These are phyloP conservation scores for Balearica regulorum DNA, from an alignment of 2,797 vertebrate species.

Conservation along the genomic window DNA sequence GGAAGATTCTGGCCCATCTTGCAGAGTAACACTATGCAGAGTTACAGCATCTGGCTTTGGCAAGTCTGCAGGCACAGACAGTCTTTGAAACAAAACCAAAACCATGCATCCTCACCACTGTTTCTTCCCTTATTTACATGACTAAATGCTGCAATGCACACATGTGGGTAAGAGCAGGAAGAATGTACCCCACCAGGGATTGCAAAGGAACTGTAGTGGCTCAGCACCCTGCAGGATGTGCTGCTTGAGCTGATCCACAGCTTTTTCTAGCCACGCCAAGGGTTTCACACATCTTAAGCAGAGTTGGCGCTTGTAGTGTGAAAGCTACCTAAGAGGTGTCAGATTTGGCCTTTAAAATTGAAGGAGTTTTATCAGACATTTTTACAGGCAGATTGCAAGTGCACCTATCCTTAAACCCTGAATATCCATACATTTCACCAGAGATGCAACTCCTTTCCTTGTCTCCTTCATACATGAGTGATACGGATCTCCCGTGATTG, in stretches of 20 bases:
- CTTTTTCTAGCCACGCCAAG: constrained; percentile 1
- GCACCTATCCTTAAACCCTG: background rate
- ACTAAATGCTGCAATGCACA: background rate
- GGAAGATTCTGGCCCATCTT: constrained; percentile 60
- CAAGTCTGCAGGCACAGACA: constrained; percentile 39
- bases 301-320: background rate
- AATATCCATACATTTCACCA: background rate
- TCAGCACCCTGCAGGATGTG: background rate
- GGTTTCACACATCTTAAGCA: constrained; percentile 21
- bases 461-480: background rate
- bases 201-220: background rate
- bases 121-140: constrained; percentile 40
- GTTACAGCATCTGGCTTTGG: constrained; percentile 57
- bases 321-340: constrained; percentile 34
- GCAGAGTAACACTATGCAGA: constrained; percentile 14
- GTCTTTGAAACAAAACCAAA: constrained; percentile 61
- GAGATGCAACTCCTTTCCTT: background rate
- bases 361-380: background rate
- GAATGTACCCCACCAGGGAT: background rate
- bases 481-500: background rate
- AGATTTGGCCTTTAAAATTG: constrained; percentile 4
- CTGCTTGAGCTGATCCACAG: background rate
- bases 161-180: constrained; percentile 11
- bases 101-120: constrained; percentile 21
- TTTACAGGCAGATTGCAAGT: background rate